Conservation (phyloP, 2,797 vertebrate genomes). For the Coracias cyanogaster region DNA sequence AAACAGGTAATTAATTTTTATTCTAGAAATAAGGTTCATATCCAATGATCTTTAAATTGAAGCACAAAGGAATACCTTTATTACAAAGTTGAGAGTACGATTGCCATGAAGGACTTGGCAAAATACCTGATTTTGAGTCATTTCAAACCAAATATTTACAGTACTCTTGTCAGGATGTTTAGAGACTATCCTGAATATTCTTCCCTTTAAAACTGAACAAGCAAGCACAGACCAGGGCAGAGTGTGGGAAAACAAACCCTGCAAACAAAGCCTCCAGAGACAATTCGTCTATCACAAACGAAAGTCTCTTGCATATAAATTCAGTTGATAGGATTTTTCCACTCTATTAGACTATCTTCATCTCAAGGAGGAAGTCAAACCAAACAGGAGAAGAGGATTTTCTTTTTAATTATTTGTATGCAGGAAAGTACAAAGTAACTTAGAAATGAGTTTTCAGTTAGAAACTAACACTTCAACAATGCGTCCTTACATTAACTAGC, state of each 20-base stretch:
- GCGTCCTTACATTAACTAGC: neutral
- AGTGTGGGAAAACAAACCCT: neutral
- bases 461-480: neutral
- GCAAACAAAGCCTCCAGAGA: neutral
- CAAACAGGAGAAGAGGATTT: neutral
- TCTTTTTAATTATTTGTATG: neutral
- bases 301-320: neutral
- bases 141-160: neutral
- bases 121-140: neutral
- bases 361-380: neutral
- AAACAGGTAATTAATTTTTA: neutral
- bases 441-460: neutral
- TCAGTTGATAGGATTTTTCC: neutral
- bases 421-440: neutral
- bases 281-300: neutral
- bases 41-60: neutral
- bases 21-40: neutral
- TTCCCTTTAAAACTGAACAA: neutral
- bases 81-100: neutral
- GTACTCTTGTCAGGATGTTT: neutral
- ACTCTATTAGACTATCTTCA: neutral
- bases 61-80: neutral
- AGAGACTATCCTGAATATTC: neutral
- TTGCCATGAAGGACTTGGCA: neutral
- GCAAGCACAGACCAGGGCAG: rapidly evolving